A percentile compares a stretch with the other conserved stretches of the same genome.
These are phyloP conservation scores for Diachrysia chrysitis DNA, from an alignment of 2,888 invertebrate genomes.

Conservation along the genomic window DNA sequence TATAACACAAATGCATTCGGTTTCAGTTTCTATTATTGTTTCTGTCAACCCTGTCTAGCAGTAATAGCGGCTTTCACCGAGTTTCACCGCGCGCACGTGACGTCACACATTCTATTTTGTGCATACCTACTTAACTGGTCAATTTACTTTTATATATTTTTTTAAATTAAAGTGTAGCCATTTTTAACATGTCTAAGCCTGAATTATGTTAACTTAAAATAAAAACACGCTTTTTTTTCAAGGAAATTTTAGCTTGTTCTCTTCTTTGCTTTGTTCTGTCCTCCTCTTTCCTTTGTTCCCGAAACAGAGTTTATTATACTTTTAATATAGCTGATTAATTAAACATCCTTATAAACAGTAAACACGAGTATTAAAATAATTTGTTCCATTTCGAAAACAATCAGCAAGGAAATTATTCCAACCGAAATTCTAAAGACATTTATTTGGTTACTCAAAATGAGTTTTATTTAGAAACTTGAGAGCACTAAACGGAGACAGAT, in stretches of 20 bases:
- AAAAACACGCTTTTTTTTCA: no score
- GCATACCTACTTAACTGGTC: no score
- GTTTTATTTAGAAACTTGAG: conserved; percentile 7
- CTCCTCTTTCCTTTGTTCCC: not conserved
- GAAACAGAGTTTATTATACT: not conserved
- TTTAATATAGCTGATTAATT: not conserved
- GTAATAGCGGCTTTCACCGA: conserved; percentile 18
- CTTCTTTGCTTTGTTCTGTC: no score
- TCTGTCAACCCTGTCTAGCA: not conserved
- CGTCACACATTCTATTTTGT: conserved; percentile 7
- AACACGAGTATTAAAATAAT: no score
- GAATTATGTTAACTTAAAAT: no score
- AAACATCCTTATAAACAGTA: not conserved
- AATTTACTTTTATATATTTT: not conserved
- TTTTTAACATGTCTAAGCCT: no score
- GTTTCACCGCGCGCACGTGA: conserved; percentile 17
- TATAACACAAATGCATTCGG: not conserved
- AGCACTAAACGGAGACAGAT: not conserved
- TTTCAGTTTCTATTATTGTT: not conserved
- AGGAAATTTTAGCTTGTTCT: no score
- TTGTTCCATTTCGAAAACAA: not conserved
- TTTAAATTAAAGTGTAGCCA: no score
- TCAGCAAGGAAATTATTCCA: not conserved
- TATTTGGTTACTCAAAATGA: conserved; percentile 1
- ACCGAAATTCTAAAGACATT: not conserved